Evolutionary conservation across 2,888 invertebrate species (phyloP), one percentile per base, ranked within the genome.

Genomic region (Dorcus hopei): DNA sequence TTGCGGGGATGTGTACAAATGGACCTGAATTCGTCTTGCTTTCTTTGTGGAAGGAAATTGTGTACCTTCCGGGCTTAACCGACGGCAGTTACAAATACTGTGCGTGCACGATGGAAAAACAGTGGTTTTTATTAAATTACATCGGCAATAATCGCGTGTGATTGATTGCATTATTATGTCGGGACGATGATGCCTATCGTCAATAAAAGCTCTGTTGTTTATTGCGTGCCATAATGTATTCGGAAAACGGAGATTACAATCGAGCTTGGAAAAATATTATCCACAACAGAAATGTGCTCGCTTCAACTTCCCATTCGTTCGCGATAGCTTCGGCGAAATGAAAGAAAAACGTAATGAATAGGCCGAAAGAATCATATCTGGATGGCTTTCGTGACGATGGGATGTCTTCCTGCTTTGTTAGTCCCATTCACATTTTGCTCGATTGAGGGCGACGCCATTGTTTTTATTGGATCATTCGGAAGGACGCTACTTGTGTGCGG

Each of bases 151-250:
- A 19, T 45, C 45, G 45, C 45, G 14, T 14, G 45, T 45, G 45
- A 45, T 45, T 45, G 45, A 45, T 45, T 45, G 16, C 45, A 45
- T 45, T 45, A 45, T 45, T 45, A 45, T 11, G 19, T 8, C 45
- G 16, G 45, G 45, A 16, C 14, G 45, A 45, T 3, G 45, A 45
- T 45, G 45, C 45, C 26, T 45, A 45, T 45, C 45, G 9, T 9
- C 14, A 45, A 45, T 45, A 45, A 45, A 45, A 14, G 45, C 19
- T 45, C 45, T 6, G n/a, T 45, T 16, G 16, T 45, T 45, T 45
- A 45, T 45, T 2, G 19, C 45, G 7, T 45, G 45, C 45, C 45
- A 3, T 14, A 26, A 26, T 26, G 26, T 26, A 26, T 26, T 26
- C 26, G 26, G 26, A 26, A 26, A 26, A 26, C 26, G 5, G 26